A percentile compares a stretch with the other conserved stretches of the same genome.
phyloP scores from a whole-genome alignment of 2,113 vertebrate species.

The Bettongia penicillata region DNA sequence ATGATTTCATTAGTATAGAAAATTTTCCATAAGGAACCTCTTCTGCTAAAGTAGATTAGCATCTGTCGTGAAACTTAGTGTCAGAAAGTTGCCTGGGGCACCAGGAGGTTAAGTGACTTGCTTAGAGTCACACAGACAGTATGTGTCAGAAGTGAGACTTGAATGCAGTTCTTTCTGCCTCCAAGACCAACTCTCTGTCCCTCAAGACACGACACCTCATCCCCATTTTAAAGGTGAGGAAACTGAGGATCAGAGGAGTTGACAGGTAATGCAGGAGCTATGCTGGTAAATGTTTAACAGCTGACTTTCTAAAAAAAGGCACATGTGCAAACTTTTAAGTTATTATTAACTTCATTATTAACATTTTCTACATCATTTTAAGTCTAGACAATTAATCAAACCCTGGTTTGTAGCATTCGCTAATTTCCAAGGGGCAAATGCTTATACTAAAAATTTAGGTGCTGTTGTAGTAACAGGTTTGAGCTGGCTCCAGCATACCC shows the following conservation, averaged over 20 bases:
- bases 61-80: not conserved
- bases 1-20: not conserved
- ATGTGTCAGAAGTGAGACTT: not conserved
- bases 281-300: not conserved
- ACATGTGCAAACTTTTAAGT: not conserved
- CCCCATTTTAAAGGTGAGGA: not conserved
- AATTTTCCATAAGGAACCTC: not conserved
- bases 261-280: not conserved
- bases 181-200: not conserved
- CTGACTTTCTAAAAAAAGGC: not conserved
- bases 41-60: not conserved
- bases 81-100: not conserved
- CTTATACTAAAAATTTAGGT: not conserved
- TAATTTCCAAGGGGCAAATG: not conserved
- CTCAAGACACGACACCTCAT: not conserved
- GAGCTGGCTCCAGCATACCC: not conserved
- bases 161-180: not conserved
- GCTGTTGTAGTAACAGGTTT: not conserved
- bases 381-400: not conserved
- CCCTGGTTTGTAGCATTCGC: not conserved
- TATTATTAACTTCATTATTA: not conserved
- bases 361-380: not conserved
- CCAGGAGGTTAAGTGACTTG: not conserved
- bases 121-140: not conserved
- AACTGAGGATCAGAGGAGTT: not conserved